Base-by-base conservation (phyloP, 2,113 vertebrate species). In the Ceyx margarethae region DNA sequence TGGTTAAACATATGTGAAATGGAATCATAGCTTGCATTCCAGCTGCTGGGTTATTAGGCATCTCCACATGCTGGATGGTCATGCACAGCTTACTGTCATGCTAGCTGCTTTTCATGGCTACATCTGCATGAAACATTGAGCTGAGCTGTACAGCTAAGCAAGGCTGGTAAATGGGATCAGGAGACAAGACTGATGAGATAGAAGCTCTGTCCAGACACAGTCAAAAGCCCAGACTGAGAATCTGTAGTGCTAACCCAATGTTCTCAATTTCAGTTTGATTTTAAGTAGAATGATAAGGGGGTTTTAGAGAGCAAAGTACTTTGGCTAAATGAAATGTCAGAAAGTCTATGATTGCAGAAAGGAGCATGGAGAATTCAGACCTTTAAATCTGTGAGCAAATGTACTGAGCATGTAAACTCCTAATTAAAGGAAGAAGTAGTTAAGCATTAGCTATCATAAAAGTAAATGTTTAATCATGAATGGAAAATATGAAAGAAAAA, bases 201-300 rank as follows among this genome's bases (percentile, higher is more conserved):
- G 50, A 40, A 85, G 11, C 48, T 79, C 66, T 51, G 4, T 54
- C 33, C 28, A 54, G 5, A 15, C 57, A 69, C 46, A 51, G 61
- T 12, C 11, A 67, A 61, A 72, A 77, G 85, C 31, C 53, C 89
- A 85, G 66, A 64, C 64, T 56, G 76, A 68, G n/a, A 85, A 48
- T 51, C 33, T 42, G 31, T 54, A 43, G 45, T 26, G 62, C 53
- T 91, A 51, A 69, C 50, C 79, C 75, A 67, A 6, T 53, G 54
- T 57, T 82, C 85, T 93, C 76, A 33, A 61, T 73, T 85, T 87
- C 72, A 57, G 48, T 79, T 68, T 5, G 25, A 53, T 96, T 93
- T 93, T 61, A 66, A 82, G 68, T 62, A 68, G 68, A 64, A 61
- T 87, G 58, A 82, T 35, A 68, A 80, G 45, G 31, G 17, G 2